Percentiles rank a stretch among this genome's conserved stretches.
These are phyloP conservation scores for Pluvialis apricaria DNA, from an alignment of 2,113 vertebrate species.

Conservation along the genomic window DNA sequence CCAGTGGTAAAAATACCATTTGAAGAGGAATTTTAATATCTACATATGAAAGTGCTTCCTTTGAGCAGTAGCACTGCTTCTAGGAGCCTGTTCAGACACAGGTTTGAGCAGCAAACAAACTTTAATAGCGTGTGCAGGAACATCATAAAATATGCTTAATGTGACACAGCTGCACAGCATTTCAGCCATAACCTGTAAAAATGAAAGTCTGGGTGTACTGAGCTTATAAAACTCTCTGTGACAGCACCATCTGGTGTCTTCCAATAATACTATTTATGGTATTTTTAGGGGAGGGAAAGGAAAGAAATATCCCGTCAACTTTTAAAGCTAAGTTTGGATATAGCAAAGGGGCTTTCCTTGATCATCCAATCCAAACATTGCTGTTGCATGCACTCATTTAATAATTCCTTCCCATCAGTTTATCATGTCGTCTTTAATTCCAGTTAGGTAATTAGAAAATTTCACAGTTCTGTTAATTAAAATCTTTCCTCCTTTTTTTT, in stretches of 20 bases:
- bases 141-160: neutral
- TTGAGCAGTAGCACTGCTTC: neutral
- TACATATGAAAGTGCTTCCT: neutral
- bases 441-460: neutral
- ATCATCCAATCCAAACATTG: neutral
- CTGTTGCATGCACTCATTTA: neutral
- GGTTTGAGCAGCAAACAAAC: neutral
- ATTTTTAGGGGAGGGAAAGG: neutral
- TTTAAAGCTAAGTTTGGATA: neutral
- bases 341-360: neutral
- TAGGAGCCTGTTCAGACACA: neutral
- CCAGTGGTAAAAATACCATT: neutral
- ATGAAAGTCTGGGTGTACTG: neutral
- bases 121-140: neutral
- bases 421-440: neutral
- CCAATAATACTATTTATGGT: neutral
- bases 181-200: neutral
- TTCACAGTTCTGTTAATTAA: neutral
- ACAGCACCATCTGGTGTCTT: neutral
- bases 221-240: neutral
- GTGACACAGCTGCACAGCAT: neutral
- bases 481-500: neutral
- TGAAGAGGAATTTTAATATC: neutral
- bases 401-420: neutral
- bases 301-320: neutral